Evolutionary conservation across 92 coral and sea anemone genomes (phyloP).

Genomic region (Muricea muricata): DNA sequence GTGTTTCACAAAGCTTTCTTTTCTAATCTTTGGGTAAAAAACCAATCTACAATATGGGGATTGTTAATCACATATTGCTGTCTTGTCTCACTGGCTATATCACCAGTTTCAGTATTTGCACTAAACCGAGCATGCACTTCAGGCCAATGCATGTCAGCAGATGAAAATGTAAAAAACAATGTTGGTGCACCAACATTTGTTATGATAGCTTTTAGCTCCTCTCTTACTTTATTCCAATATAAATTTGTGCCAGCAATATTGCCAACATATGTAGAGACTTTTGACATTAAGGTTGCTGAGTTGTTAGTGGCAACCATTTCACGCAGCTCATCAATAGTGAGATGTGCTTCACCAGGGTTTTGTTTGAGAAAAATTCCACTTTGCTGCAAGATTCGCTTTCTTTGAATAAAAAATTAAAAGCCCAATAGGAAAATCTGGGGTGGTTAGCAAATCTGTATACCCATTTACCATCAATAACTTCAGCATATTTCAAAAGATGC

Average conservation of each 20-base stretch:
- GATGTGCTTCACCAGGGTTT: conserved; percentile 62
- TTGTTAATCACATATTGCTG: conserved; percentile 63
- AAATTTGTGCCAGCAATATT: conserved; percentile 71
- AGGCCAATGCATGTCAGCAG: too few relatives aligned
- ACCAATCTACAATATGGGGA: conserved; percentile 68
- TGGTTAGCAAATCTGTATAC: conserved; percentile 60
- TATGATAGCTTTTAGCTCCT: conserved; percentile 66
- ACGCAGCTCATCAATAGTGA: conserved; percentile 60
- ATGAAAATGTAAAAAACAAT: neutral
- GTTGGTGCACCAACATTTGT: conserved; percentile 75
- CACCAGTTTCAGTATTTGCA: neutral
- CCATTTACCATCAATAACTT: conserved; percentile 53
- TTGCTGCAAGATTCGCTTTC: conserved; percentile 58
- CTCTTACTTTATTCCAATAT: conserved; percentile 68
- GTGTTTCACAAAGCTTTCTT: neutral
- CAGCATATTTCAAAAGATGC: conserved; percentile 59
- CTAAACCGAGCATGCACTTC: neutral
- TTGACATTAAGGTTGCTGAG: conserved; percentile 42
- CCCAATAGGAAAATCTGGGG: conserved; percentile 67
- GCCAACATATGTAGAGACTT: conserved; percentile 59
- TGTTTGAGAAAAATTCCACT: conserved; percentile 58
- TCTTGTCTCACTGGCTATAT: conserved; percentile 9
- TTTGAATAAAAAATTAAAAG: conserved; percentile 61
- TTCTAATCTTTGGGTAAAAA: conserved; percentile 41
- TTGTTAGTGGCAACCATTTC: conserved; percentile 56